A percentile compares a stretch with the other conserved stretches of the same genome.
Conservation (phyloP, 2,113 vertebrate species). For the Phocoena sinus region DNA sequence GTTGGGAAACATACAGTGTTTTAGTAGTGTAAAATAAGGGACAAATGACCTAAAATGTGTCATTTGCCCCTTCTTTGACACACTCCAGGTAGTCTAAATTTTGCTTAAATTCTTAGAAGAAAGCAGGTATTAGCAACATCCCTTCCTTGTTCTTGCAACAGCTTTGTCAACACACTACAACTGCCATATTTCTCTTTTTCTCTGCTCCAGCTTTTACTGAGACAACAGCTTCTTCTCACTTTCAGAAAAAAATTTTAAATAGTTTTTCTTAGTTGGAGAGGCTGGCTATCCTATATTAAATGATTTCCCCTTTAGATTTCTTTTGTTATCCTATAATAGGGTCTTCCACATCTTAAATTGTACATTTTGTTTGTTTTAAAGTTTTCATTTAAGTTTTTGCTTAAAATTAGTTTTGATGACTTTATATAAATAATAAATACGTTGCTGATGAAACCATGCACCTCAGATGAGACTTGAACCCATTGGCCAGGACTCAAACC, state of each 20-base stretch:
- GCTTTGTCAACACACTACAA: neutral
- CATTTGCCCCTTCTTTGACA: neutral
- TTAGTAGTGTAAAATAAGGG: neutral
- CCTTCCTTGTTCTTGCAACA: neutral
- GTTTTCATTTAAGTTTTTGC: neutral
- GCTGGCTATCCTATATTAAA: neutral
- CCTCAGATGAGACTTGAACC: neutral
- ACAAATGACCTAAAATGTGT: neutral
- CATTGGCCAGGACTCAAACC: neutral
- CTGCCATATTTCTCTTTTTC: neutral
- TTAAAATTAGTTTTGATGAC: neutral
- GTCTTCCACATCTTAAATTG: neutral
- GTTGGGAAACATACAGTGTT: neutral
- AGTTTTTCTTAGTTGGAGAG: neutral
- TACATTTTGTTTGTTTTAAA: neutral
- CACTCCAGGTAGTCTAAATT: neutral
- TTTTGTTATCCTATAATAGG: neutral
- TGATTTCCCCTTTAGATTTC: neutral
- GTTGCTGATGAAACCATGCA: neutral
- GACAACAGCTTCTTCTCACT: neutral
- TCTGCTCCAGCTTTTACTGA: neutral
- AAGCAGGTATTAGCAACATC: neutral
- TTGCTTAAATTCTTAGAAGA: slow-evolving; percentile 2
- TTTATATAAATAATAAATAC: slow-evolving; percentile 10
- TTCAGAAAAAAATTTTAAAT: neutral